Evolutionary conservation across 2,888 invertebrate species (phyloP), one percentile per base, ranked within the genome.

Genomic region (Hoplodrina ambigua): DNA sequence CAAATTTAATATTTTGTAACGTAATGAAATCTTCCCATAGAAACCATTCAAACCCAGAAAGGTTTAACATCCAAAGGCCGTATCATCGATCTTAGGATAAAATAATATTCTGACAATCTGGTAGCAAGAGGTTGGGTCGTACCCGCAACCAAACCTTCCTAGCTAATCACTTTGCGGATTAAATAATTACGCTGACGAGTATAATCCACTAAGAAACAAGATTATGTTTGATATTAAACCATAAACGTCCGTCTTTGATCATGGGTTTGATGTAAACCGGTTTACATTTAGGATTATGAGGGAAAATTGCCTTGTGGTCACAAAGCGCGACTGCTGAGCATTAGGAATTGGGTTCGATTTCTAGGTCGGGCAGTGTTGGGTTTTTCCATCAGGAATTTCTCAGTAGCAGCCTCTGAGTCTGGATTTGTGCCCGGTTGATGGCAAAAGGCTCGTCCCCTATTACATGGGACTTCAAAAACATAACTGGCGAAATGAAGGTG

Each of bases 91-190:
- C 25, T 49, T 17, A 17, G 50, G 69, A 53, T 69, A 69, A 41
- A 53, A 49, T 69, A 20, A 75, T 69, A 60, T 53, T 20, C 30
- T n/a, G 15, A 46, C 20, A 68, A 52, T 60, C 50, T 41, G 19
- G 44, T 60, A 5, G 13, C 17, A 20, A 15, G 30, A 33, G 19
- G 55, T n/a, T 49, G 25, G 70, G 56, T 58, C 50, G n/a, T 25
- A 13, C 20, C 20, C 37, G 15, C 20, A 46, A 52, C 50, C 44
- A 46, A 57, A 30, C 37, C 77, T 10, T 3, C 37, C 62, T 20
- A 6, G 20, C 20, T 70, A 74, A 74, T 77, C 62, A 77, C 65
- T 58, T 54, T 50, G 37, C n/a, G 53, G 57, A 46, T 64, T 50
- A 61, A 5, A 49, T 64, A 61, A 50, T 64, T 72, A 75, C 15